phyloP scores from a whole-genome alignment of 2,797 vertebrate species.

The Scyliorhinus canicula region DNA sequence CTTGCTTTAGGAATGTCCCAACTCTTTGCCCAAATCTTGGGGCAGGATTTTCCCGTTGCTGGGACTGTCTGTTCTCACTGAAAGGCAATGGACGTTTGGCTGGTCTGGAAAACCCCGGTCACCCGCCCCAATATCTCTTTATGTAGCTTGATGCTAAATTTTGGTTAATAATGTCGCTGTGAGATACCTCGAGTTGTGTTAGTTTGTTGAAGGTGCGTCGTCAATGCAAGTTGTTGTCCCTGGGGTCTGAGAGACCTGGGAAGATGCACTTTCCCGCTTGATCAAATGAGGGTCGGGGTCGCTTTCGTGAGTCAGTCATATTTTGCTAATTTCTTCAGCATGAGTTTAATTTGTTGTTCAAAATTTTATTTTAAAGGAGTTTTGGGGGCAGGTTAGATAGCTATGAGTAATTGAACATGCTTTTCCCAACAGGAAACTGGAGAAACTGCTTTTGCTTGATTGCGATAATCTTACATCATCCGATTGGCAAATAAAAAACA shows the following conservation, averaged over 20 bases:
- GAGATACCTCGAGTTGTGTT: neutral
- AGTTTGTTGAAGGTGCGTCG: neutral
- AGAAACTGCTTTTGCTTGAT: neutral
- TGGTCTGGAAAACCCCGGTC: no score
- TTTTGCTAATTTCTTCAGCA: neutral
- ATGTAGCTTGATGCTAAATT: neutral
- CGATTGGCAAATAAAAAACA: neutral
- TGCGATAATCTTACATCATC: neutral
- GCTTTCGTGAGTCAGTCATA: neutral
- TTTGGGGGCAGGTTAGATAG: neutral
- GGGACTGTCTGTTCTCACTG: no score
- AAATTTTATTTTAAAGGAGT: neutral
- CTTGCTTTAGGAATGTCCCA: neutral
- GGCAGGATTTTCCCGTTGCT: no score
- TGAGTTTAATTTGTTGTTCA: neutral
- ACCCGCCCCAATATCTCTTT: neutral
- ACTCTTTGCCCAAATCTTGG: neutral
- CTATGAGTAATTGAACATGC: neutral
- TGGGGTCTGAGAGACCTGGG: no score
- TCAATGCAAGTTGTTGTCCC: neutral
- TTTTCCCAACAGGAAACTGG: neutral
- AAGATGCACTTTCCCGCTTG: neutral
- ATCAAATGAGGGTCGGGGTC: neutral
- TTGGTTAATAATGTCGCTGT: neutral
- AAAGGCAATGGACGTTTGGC: no score